Evolutionary conservation across 2,113 vertebrate species (phyloP).

Genomic region (Nematolebias whitei): DNA sequence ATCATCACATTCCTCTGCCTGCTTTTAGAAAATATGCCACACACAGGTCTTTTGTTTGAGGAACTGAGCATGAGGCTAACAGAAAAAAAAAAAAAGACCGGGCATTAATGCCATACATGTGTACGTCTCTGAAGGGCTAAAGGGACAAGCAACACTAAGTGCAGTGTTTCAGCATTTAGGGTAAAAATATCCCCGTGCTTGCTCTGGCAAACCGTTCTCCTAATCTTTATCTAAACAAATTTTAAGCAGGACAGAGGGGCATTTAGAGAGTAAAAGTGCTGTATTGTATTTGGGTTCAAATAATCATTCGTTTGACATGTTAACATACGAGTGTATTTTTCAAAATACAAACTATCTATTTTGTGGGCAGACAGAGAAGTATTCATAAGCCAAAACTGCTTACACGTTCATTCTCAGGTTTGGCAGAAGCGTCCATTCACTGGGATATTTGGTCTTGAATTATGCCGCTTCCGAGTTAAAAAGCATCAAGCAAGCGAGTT

Average conservation of each 20-base stretch:
- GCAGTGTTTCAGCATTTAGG: constrained; percentile 23
- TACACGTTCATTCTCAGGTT: constrained; percentile 7
- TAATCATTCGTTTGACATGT: constrained; percentile 43
- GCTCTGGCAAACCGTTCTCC: constrained; percentile 31
- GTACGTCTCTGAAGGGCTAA: background rate
- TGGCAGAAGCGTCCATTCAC: constrained; percentile 24
- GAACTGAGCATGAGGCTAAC: background rate
- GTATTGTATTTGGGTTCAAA: constrained; percentile 58
- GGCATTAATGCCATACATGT: constrained; percentile 17
- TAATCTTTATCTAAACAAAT: constrained; percentile 59
- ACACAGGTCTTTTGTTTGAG: constrained; percentile 22
- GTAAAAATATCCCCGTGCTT: constrained; percentile 66
- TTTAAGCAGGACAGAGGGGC: constrained; percentile 46
- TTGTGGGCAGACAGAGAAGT: constrained; percentile 39
- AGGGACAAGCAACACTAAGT: background rate
- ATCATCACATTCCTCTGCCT: constrained; percentile 23
- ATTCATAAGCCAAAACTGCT: constrained; percentile 41
- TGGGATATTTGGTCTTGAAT: constrained; percentile 9
- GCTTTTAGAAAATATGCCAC: background rate
- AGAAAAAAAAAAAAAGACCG: constrained; percentile 15
- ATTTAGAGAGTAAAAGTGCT: constrained; percentile 51
- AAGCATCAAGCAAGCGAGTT: constrained; percentile 12
- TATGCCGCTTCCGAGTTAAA: constrained; percentile 12
- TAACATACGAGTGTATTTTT: constrained; percentile 29
- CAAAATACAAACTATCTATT: constrained; percentile 14